These are phyloP conservation scores for Himantopus leucocephalus DNA, from an alignment of 2,113 vertebrate species.

Conservation along the genomic window DNA sequence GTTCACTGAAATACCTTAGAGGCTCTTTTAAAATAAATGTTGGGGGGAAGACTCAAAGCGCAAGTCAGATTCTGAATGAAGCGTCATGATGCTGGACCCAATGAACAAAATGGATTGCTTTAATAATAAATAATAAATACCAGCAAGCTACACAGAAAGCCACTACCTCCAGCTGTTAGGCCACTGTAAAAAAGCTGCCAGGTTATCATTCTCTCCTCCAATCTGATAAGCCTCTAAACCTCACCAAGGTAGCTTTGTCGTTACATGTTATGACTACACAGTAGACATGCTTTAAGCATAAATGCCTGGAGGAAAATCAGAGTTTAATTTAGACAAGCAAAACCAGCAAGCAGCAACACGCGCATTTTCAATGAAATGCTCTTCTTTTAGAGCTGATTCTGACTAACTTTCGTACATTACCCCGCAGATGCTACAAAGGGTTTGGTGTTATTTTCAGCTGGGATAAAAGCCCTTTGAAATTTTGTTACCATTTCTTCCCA, in stretches of 20 bases:
- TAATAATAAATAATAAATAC: background rate
- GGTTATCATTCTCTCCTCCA: background rate
- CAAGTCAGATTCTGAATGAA: background rate
- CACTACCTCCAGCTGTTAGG: background rate
- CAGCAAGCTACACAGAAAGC: background rate
- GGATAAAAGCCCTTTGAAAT: background rate
- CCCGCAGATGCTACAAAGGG: background rate
- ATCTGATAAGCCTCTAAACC: background rate
- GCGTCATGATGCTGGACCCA: background rate
- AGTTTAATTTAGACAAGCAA: background rate
- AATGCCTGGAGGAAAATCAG: background rate
- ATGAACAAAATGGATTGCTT: background rate
- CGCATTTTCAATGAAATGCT: background rate
- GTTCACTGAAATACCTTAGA: background rate
- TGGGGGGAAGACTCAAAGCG: background rate
- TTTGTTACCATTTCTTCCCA: background rate
- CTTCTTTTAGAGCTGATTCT: background rate
- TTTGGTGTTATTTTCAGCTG: background rate
- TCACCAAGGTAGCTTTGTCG: background rate
- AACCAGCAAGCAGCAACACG: background rate
- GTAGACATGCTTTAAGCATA: background rate
- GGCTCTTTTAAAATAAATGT: background rate
- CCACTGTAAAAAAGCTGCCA: background rate
- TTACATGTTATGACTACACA: background rate
- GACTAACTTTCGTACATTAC: background rate